Base-by-base conservation (phyloP, 2,113 vertebrate genomes). In the Plectropomus leopardus region DNA sequence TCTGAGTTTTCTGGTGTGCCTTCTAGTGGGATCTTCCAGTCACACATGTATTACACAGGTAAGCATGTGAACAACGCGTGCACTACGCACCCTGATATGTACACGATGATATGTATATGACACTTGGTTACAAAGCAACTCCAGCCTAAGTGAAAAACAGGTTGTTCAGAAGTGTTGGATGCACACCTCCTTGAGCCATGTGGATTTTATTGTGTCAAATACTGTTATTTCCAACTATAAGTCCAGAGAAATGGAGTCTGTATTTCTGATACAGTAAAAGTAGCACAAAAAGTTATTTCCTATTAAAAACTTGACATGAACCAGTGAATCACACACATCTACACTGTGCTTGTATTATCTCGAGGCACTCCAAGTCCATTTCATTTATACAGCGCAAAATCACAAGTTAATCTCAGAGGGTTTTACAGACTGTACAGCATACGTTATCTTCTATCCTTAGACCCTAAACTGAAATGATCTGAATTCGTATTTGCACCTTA, bases 391-490 rank as follows among this genome's bases (percentile, higher is more conserved):
- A 1, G 7, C 8, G 1, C 47, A 3, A 65, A 65, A 59, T 64
- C 32, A 40, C 51, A 78, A 5, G 11, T 73, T 53, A 54, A 32
- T 55, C 42, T 28, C 72, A 8, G 44, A 11, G 59, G 50, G 54
- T 44, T 68, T 73, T 26, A 44, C 9, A 57, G 32, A 66, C 71
- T 84, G 42, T 7, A 47, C 28, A 47, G 34, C 36, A 32, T 4
- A 47, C 6, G 0, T 50, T 67, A 36, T 10, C 36, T 10, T 40
- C 36, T 10, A 40, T 40, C 36, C 36, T 36, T 36, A 40, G 36
- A 40, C 36, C 36, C 36, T 40, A 7, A 8, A 40, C 36, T 40
- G 36, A 40, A 40, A 40, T 40, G 36, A 40, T 40, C 36, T 40
- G 36, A 40, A 7, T 11, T 9, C 10, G 1, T 36, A 5, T 8